Conservation (phyloP, 2,113 vertebrate species). For the Xenopus borealis region DNA sequence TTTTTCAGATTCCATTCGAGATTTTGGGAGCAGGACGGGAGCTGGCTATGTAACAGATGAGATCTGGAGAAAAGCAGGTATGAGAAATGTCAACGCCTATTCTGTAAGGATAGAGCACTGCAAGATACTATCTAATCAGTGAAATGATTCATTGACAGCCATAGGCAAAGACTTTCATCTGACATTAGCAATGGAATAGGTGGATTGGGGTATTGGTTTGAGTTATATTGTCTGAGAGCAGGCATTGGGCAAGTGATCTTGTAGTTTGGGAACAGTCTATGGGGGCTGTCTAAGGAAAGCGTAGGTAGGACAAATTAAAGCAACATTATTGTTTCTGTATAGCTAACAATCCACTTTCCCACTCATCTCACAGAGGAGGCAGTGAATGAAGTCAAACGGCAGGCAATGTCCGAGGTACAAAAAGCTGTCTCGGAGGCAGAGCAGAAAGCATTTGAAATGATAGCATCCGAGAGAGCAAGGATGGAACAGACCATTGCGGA, state of each 20-base stretch:
- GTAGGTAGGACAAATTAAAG: too few relatives aligned
- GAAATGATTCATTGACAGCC: too few relatives aligned
- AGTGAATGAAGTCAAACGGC: conserved; percentile 97
- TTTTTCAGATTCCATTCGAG: conserved; percentile 81
- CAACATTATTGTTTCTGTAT: too few relatives aligned
- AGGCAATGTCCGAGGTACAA: conserved; percentile 98
- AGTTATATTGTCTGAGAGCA: too few relatives aligned
- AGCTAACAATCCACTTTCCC: neutral
- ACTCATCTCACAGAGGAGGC: conserved; percentile 81
- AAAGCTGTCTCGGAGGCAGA: conserved; percentile 95
- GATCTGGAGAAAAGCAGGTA: conserved; percentile 98
- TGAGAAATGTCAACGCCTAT: conserved; percentile 45
- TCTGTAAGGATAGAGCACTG: too few relatives aligned
- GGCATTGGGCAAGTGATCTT: too few relatives aligned
- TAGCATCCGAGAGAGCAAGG: conserved; percentile 87
- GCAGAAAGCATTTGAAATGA: conserved; percentile 98
- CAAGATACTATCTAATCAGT: too few relatives aligned
- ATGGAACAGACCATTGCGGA: conserved; percentile 96
- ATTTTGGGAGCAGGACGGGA: conserved; percentile 79
- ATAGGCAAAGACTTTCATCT: too few relatives aligned
- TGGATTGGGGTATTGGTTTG: too few relatives aligned
- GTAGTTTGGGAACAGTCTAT: too few relatives aligned
- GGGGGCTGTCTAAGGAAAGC: too few relatives aligned
- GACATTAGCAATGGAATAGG: too few relatives aligned
- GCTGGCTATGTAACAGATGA: conserved; percentile 92